Conservation (phyloP, 2,113 vertebrate species). For the Sorex fumeus region DNA sequence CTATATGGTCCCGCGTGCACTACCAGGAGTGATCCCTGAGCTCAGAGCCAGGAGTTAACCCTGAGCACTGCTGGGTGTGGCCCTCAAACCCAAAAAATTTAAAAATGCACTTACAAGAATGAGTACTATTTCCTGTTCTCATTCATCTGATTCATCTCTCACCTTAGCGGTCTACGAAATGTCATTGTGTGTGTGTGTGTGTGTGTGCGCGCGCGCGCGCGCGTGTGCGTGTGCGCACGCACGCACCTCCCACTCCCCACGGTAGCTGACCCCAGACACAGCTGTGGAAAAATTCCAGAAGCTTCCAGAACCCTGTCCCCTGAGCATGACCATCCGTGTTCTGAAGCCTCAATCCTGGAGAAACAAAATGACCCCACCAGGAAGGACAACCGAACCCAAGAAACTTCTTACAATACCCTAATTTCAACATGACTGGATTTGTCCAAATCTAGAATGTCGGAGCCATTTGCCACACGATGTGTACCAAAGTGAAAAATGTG, state of each 20-base stretch:
- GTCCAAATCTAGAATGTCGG: not conserved
- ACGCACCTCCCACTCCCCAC: too few species aligned
- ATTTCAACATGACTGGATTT: not conserved
- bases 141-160: too few species aligned
- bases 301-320: not conserved
- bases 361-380: accelerated
- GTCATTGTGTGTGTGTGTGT: too few species aligned
- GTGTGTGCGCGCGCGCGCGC: too few species aligned
- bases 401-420: not conserved
- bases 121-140: not conserved
- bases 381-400: not conserved
- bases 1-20: too few species aligned
- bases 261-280: not conserved
- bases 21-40: too few species aligned
- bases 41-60: too few species aligned
- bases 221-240: too few species aligned
- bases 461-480: not conserved
- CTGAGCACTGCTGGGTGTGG: too few species aligned
- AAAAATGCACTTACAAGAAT: not conserved
- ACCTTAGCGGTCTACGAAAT: too few species aligned
- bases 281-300: not conserved
- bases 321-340: too few species aligned
- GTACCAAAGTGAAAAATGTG: slow-evolving; percentile 24
- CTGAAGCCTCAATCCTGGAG: not conserved
- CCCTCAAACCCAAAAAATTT: too few species aligned